phyloP scores from a whole-genome alignment of 2,888 invertebrate species.

The Hemaris fuciformis region DNA sequence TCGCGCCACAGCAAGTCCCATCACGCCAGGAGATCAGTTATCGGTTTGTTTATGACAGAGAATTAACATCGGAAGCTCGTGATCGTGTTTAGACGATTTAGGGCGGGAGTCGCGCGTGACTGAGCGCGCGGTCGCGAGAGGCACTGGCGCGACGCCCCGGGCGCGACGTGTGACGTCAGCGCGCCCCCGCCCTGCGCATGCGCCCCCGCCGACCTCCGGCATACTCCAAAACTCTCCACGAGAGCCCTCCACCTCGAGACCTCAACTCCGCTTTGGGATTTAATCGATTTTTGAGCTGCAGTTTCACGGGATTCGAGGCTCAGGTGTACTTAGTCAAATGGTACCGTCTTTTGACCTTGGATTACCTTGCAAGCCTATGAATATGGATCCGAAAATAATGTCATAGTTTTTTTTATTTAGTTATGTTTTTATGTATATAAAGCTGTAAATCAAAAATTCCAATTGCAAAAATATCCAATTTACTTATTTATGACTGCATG shows the following conservation, averaged over 20 bases:
- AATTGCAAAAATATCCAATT: too few species aligned
- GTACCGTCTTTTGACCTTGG: conserved; percentile 2
- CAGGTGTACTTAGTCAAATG: conserved; percentile 45
- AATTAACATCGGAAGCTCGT: conserved; percentile 72
- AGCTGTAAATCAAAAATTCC: too few species aligned
- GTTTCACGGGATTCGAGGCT: conserved; percentile 64
- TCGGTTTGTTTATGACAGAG: conserved; percentile 52
- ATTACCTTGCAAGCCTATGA: neutral
- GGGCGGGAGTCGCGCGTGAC: conserved; percentile 72
- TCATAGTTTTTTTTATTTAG: neutral
- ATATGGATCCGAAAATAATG: neutral
- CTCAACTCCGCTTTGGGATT: conserved; percentile 75
- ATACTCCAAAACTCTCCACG: conserved; percentile 70
- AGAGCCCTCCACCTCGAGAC: conserved; percentile 77
- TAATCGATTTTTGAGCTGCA: conserved; percentile 80
- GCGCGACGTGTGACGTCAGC: conserved; percentile 75
- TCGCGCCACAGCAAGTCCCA: conserved; percentile 25
- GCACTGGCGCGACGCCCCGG: conserved; percentile 73
- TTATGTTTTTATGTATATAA: neutral
- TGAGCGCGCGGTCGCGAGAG: conserved; percentile 72
- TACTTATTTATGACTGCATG: neutral
- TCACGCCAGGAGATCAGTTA: conserved; percentile 27
- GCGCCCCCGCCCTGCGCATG: conserved; percentile 69
- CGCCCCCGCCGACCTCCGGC: conserved; percentile 48
- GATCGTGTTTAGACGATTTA: conserved; percentile 57